These are phyloP conservation scores for Phalacrocorax brasilianus DNA, from an alignment of 2,113 vertebrate genomes.

Conservation along the genomic window DNA sequence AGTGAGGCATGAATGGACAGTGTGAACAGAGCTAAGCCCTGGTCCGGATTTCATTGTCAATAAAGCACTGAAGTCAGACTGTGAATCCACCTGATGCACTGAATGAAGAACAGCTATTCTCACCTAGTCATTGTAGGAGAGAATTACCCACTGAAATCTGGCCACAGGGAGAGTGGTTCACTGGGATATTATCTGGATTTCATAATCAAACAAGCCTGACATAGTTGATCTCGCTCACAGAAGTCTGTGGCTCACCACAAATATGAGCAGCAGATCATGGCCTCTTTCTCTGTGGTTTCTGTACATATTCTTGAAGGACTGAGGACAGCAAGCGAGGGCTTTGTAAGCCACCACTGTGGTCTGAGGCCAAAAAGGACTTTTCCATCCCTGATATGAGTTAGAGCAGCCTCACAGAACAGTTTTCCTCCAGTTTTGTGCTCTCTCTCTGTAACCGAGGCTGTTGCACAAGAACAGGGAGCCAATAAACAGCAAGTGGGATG, in stretches of 20 bases:
- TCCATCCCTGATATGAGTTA: neutral
- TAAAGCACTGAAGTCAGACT: neutral
- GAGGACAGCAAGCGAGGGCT: neutral
- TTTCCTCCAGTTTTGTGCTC: neutral
- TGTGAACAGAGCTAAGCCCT: neutral
- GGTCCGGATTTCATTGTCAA: neutral
- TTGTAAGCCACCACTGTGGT: neutral
- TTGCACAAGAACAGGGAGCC: neutral
- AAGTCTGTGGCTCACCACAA: neutral
- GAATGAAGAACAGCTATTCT: neutral
- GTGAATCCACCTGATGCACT: neutral
- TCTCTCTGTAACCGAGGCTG: neutral
- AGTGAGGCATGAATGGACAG: neutral
- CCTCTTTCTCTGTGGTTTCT: neutral
- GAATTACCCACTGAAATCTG: neutral
- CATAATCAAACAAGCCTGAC: neutral
- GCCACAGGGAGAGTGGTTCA: accelerated
- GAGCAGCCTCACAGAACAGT: neutral
- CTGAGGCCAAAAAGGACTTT: neutral
- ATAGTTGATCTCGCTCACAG: neutral
- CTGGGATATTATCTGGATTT: neutral
- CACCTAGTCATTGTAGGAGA: accelerated
- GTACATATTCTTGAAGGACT: accelerated
- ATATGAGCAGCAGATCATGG: neutral
- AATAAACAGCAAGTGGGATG: neutral